Evolutionary conservation across 2,888 invertebrate species (phyloP), one percentile per base, ranked within the genome.

Genomic region (Iselma pallidipennis): DNA sequence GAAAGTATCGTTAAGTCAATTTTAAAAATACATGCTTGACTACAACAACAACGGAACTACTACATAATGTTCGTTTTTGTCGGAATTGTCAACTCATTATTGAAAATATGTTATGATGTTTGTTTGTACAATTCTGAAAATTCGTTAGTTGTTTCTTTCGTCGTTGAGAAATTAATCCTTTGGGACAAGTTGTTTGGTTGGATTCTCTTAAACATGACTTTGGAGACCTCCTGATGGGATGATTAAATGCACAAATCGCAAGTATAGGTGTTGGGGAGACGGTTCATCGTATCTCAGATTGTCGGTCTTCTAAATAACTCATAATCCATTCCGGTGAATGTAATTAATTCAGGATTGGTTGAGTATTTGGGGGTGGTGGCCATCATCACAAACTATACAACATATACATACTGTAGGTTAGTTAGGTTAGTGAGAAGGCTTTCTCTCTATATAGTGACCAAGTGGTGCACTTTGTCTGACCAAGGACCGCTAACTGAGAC

Each of bases 401-500:
- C 55, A 29, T 55, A 56, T 53, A 55, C 51, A 67, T 61, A 64
- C 6, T 29, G 7, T 29, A 29, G 10, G n/a, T n/a, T 29, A 29
- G 10, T 29, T 10, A 21, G n/a, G n/a, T n/a, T 45, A 45, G 45
- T 19, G 21, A 21, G 21, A 21, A 10, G 45, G 45, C 3, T 45
- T 21, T 9, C 45, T 45, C 66, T 65, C 48, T 63, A 65, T 65
- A 57, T 66, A 72, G 66, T 70, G 72, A 69, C 72, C 72, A 71
- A 72, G 67, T 71, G 71, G 71, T 68, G 70, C 70, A 61, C 37
- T 65, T 51, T 71, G 71, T 68, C 58, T 68, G 71, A 70, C 72
- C 71, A 65, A 60, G 67, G 64, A 69, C 74, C 72, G 68, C 75
- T 73, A 74, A 75, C 72, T 71, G 73, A 73, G 71, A 74, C 75